Conservation (phyloP, 2,797 vertebrate genomes). For the Sylvia borin region DNA sequence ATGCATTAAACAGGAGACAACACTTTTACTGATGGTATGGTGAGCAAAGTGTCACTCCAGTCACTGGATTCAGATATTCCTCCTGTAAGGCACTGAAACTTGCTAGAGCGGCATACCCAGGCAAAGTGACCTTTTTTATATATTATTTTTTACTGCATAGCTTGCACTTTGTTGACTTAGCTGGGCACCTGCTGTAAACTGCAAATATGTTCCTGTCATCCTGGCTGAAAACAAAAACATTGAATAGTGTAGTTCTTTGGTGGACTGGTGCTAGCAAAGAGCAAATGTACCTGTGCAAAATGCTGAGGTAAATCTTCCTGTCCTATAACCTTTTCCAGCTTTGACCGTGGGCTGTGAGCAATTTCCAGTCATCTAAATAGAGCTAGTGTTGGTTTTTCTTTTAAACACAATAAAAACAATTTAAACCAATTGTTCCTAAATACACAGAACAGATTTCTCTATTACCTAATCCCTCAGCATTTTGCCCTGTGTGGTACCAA, state of each 20-base stretch:
- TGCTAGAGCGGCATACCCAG: constrained; percentile 49
- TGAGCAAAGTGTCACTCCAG: not conserved
- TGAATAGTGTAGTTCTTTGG: not conserved
- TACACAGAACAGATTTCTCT: not conserved
- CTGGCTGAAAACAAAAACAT: constrained; percentile 35
- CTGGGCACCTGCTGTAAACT: constrained; percentile 62
- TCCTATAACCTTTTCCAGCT: constrained; percentile 31
- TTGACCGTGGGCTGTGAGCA: not conserved
- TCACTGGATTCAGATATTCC: not conserved
- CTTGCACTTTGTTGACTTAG: constrained; percentile 57
- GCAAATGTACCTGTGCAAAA: constrained; percentile 12
- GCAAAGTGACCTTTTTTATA: constrained; percentile 65
- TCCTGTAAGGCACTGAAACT: constrained; percentile 36
- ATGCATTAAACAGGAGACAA: not conserved
- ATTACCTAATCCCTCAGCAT: not conserved
- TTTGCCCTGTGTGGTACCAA: not conserved
- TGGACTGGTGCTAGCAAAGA: not conserved
- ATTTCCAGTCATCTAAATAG: not conserved
- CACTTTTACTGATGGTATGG: not conserved
- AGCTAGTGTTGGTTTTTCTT: not conserved
- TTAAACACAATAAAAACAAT: not conserved
- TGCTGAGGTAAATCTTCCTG: constrained; percentile 52
- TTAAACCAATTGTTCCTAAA: not conserved
- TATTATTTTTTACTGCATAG: constrained; percentile 58
- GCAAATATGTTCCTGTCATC: constrained; percentile 62